Percentiles rank a stretch among this genome's conserved stretches.
These are phyloP conservation scores for Protaetia brevitarsis DNA, from an alignment of 1,140 invertebrate species.

Conservation along the genomic window DNA sequence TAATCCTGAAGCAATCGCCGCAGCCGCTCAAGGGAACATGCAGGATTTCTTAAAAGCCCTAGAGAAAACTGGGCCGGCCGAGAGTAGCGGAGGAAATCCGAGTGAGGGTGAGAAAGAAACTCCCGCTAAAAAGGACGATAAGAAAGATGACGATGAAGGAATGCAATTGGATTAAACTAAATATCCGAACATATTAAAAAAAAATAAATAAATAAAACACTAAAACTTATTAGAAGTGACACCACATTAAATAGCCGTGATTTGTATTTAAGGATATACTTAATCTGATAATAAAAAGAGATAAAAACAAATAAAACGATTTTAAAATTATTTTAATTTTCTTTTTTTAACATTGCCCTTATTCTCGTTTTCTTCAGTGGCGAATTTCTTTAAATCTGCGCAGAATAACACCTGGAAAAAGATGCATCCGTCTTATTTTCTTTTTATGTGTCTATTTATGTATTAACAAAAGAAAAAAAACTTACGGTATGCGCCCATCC, in stretches of 20 bases:
- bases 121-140: slow-evolving; percentile 44
- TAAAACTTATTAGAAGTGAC: background rate
- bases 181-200: no score
- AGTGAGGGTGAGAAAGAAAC: slow-evolving; percentile 44
- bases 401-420: slow-evolving; percentile 69
- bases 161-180: slow-evolving; percentile 57
- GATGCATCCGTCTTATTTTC: no score
- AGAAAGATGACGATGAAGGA: slow-evolving; percentile 58
- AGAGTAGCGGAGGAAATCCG: slow-evolving; percentile 34
- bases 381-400: slow-evolving; percentile 70
- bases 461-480: slow-evolving; percentile 8
- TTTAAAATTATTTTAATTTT: slow-evolving; percentile 1
- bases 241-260: slow-evolving; percentile 1
- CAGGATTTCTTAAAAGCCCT: slow-evolving; percentile 88
- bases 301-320: background rate
- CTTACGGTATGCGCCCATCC: slow-evolving; percentile 94
- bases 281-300: slow-evolving; percentile 7
- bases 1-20: slow-evolving; percentile 80
- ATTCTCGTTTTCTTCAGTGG: slow-evolving; percentile 39
- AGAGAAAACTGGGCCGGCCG: slow-evolving; percentile 56
- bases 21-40: slow-evolving; percentile 85
- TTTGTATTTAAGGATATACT: slow-evolving; percentile 11
- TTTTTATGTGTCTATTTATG: no score
- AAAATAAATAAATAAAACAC: no score
- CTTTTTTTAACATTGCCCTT: background rate